Evolutionary conservation across 2,797 vertebrate genomes (phyloP).

Genomic region (Moxostoma hubbsi): DNA sequence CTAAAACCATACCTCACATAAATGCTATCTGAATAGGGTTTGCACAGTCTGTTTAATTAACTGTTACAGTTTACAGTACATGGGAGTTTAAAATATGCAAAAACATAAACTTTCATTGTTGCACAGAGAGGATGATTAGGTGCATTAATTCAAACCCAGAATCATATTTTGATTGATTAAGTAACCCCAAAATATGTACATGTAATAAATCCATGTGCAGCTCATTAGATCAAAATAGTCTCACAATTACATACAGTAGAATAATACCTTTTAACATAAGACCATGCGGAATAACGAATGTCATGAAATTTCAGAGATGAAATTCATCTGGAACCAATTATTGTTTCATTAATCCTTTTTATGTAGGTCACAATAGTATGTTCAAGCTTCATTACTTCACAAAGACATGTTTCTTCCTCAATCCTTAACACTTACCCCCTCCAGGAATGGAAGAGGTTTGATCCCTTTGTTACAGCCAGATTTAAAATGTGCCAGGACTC

Average conservation of each 20-base stretch:
- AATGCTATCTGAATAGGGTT: background rate
- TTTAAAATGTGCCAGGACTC: constrained; percentile 62
- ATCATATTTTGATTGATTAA: too few relatives aligned
- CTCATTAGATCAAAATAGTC: background rate
- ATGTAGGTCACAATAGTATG: constrained; percentile 60
- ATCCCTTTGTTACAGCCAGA: constrained; percentile 25
- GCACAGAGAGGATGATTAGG: too few relatives aligned
- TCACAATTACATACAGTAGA: background rate
- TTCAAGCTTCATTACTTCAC: constrained; percentile 39
- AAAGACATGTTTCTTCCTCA: constrained; percentile 19
- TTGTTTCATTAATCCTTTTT: constrained; percentile 40
- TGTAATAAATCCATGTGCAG: background rate
- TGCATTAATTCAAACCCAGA: too few relatives aligned
- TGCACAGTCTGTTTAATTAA: background rate
- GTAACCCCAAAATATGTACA: too few relatives aligned
- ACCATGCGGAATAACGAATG: background rate
- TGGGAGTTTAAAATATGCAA: background rate
- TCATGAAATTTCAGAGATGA: constrained; percentile 5
- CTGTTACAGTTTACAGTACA: background rate
- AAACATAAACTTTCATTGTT: too few relatives aligned
- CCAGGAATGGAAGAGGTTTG: constrained; percentile 39
- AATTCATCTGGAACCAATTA: constrained; percentile 29
- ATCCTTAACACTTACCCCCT: constrained; percentile 25
- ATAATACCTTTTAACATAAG: background rate
- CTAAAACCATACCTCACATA: background rate